Percentiles rank a stretch among this genome's conserved stretches.
Conservation (phyloP, 2,113 vertebrate genomes). For the Albula glossodonta region DNA sequence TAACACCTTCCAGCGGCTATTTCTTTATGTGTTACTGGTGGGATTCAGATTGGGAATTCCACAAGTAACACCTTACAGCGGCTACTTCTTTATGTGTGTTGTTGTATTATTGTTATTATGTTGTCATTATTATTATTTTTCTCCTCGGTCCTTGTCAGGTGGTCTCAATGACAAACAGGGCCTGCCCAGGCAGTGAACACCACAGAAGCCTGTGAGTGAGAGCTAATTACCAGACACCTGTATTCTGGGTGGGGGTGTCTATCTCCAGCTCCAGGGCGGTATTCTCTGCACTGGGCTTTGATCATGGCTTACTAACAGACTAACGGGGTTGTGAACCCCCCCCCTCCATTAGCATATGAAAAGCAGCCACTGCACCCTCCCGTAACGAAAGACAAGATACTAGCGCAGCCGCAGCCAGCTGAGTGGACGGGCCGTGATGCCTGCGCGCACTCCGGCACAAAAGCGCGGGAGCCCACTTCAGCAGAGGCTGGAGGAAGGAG, state of each 20-base stretch:
- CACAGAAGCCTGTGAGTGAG: too few species aligned
- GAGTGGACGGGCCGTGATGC: background rate
- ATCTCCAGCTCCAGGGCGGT: background rate
- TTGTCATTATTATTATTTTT: too few species aligned
- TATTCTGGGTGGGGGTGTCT: background rate
- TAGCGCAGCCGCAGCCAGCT: background rate
- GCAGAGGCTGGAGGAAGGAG: constrained; percentile 3
- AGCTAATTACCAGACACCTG: constrained; percentile 27
- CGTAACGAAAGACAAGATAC: background rate
- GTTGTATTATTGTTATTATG: too few species aligned
- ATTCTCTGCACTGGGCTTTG: constrained; percentile 18
- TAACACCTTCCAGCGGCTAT: too few species aligned
- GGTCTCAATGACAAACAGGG: background rate
- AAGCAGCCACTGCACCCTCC: background rate
- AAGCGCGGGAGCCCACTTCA: background rate
- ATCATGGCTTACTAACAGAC: constrained; percentile 20
- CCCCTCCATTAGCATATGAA: background rate
- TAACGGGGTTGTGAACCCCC: background rate
- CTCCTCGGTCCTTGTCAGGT: background rate
- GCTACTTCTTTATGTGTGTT: too few species aligned
- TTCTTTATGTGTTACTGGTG: too few species aligned
- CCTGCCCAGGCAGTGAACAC: background rate
- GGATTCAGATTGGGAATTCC: too few species aligned
- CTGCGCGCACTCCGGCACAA: background rate
- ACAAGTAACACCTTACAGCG: too few species aligned